Conservation (phyloP, 2,797 vertebrate species). For the Myoxocephalus aenaeus region DNA sequence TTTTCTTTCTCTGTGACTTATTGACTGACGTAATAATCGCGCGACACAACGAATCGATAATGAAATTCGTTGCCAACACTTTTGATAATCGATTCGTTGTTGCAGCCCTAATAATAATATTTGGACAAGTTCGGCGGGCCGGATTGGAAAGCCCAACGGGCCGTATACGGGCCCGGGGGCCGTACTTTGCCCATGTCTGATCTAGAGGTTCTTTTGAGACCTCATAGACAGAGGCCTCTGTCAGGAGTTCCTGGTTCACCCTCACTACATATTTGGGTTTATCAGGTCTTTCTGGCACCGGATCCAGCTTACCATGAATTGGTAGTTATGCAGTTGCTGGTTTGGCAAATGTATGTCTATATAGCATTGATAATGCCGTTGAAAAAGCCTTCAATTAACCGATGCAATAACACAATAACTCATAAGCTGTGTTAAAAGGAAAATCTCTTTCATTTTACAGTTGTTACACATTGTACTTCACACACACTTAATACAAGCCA, state of each 20-base stretch:
- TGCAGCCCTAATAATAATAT: too few relatives aligned
- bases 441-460: conserved; percentile 9
- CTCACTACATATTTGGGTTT: not conserved
- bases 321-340: not conserved
- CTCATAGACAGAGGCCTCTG: not conserved
- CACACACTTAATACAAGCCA: conserved; percentile 43
- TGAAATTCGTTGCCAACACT: too few relatives aligned
- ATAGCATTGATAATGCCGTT: not conserved
- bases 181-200: too few relatives aligned
- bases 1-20: too few relatives aligned
- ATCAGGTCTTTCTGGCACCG: not conserved
- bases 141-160: too few relatives aligned
- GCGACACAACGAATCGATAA: too few relatives aligned
- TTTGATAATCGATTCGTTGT: too few relatives aligned
- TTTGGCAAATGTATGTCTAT: not conserved
- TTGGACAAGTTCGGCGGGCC: too few relatives aligned
- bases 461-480: conserved; percentile 9
- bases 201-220: not conserved
- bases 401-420: not conserved
- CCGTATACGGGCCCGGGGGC: too few relatives aligned
- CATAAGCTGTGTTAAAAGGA: not conserved
- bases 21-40: too few relatives aligned
- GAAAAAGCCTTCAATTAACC: not conserved
- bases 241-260: not conserved
- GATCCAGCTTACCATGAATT: conserved; percentile 9